A percentile compares a stretch with the other conserved stretches of the same genome.
phyloP scores from a whole-genome alignment of 2,797 vertebrate genomes.

The Rhadinocentrus ornatus region DNA sequence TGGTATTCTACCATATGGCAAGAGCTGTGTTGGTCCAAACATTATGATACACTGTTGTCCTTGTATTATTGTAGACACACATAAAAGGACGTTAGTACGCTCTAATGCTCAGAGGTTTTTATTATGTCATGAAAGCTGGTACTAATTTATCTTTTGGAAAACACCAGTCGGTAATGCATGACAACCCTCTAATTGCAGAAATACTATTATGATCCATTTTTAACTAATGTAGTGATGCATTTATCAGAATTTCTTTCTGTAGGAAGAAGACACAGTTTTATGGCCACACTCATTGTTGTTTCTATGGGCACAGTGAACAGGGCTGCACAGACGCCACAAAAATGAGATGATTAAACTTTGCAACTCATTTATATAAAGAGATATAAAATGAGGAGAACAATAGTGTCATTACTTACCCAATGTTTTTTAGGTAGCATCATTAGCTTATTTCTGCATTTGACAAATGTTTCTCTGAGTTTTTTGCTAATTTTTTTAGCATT shows the following conservation, averaged over 20 bases:
- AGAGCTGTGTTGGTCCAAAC: constrained; percentile 24
- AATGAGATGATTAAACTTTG: not conserved
- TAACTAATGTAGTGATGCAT: not conserved
- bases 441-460: not conserved
- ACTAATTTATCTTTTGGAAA: constrained; percentile 40
- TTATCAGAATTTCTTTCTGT: not conserved
- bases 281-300: not conserved
- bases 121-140: constrained; percentile 19
- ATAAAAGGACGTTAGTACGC: constrained; percentile 27
- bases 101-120: constrained; percentile 22
- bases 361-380: not conserved
- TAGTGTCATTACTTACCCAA: not conserved
- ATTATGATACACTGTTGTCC: constrained; percentile 36
- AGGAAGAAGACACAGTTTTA: not conserved
- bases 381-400: not conserved
- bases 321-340: not conserved
- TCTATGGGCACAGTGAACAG: not conserved
- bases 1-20: constrained; percentile 38
- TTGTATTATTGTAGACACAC: constrained; percentile 6
- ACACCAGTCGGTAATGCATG: constrained; percentile 37
- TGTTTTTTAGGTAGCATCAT: not conserved
- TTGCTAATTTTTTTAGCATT: not conserved
- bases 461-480: not conserved
- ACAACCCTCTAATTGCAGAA: constrained; percentile 3
- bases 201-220: constrained; percentile 6